These are phyloP conservation scores for Halcyon senegalensis DNA, from an alignment of 2,113 vertebrate species.

Conservation along the genomic window DNA sequence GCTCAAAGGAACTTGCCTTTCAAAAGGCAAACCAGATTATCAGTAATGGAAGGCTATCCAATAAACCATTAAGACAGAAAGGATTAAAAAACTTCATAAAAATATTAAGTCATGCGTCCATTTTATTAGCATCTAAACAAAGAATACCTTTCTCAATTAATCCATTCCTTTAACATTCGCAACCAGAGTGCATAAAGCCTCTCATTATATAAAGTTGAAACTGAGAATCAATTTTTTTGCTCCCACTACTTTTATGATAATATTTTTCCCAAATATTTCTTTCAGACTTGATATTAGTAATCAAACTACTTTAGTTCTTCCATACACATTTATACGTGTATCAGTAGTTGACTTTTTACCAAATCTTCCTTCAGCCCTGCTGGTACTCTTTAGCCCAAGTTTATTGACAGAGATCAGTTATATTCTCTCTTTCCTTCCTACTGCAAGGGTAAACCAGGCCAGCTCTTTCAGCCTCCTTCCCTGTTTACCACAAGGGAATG, in stretches of 20 bases:
- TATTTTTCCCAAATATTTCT: background rate
- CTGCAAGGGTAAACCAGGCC: background rate
- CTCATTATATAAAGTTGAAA: background rate
- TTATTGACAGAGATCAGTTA: background rate
- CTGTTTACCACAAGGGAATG: conserved; percentile 13
- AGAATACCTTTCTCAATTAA: background rate
- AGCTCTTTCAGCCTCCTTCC: background rate
- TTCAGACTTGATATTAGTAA: background rate
- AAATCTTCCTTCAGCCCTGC: background rate
- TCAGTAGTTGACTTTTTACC: background rate
- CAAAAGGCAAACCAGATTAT: background rate
- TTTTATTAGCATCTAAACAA: background rate
- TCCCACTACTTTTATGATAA: background rate
- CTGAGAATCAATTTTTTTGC: background rate
- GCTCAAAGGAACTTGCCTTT: background rate
- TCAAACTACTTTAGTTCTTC: background rate
- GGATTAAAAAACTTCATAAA: background rate
- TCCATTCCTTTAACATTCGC: background rate
- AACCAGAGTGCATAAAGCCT: background rate
- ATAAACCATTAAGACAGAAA: background rate
- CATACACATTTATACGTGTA: background rate
- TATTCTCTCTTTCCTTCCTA: background rate
- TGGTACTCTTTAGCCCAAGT: background rate
- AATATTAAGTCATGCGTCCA: background rate
- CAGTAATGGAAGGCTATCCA: background rate